These are phyloP conservation scores for Onthophagus sagittarius DNA, from an alignment of 2,888 invertebrate species.

Conservation along the genomic window DNA sequence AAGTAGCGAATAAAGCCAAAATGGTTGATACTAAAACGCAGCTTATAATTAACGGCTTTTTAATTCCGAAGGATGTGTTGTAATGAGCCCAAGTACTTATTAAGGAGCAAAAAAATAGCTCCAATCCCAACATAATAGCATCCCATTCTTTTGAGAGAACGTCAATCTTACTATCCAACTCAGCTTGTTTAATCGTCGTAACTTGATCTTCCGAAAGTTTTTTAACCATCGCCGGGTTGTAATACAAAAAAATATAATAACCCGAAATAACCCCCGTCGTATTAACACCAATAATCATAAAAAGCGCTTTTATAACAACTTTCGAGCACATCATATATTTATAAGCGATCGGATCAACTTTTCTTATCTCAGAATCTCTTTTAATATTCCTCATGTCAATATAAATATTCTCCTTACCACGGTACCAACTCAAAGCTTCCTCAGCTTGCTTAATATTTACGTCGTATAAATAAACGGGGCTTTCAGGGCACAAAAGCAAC, in stretches of 20 bases:
- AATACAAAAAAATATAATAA: constrained; percentile 36
- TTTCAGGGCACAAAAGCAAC: constrained; percentile 33
- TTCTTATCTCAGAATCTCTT: constrained; percentile 31
- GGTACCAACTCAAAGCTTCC: constrained; percentile 32
- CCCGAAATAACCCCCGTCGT: constrained; percentile 35
- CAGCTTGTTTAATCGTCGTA: not conserved
- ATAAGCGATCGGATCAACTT: constrained; percentile 27
- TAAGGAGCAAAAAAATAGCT: constrained; percentile 30
- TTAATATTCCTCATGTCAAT: constrained; percentile 33
- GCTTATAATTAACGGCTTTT: constrained; percentile 35
- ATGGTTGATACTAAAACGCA: constrained; percentile 23
- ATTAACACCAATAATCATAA: constrained; percentile 30
- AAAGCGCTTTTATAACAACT: constrained; percentile 34
- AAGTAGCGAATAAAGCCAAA: constrained; percentile 20
- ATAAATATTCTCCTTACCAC: constrained; percentile 33
- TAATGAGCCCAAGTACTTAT: constrained; percentile 28
- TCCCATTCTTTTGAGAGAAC: constrained; percentile 25
- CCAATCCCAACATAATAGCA: constrained; percentile 28
- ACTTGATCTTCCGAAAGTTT: constrained; percentile 11
- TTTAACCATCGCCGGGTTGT: constrained; percentile 25
- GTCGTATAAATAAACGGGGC: constrained; percentile 35
- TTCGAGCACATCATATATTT: constrained; percentile 34
- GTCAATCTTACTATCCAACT: constrained; percentile 14
- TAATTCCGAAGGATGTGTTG: constrained; percentile 29
- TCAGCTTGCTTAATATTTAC: constrained; percentile 29